Conservation (phyloP, 1,140 invertebrate species). For the Portunus trituberculatus region DNA sequence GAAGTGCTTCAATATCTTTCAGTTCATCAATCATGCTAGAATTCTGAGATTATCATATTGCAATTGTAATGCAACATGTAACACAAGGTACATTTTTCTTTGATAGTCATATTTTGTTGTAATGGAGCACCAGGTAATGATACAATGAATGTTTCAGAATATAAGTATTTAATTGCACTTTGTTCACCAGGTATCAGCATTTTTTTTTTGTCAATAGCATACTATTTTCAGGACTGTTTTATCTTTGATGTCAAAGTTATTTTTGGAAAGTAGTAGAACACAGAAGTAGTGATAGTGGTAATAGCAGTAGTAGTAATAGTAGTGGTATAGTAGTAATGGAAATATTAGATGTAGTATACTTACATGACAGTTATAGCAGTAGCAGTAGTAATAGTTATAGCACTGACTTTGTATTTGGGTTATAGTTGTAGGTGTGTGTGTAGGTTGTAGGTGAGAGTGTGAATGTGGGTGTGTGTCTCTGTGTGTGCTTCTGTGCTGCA, state of each 20-base stretch:
- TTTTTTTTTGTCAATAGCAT: too few relatives aligned
- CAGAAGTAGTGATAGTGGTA: neutral
- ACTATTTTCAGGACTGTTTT: too few relatives aligned
- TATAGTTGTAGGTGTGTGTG: neutral
- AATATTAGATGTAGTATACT: neutral
- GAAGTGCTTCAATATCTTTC: too few relatives aligned
- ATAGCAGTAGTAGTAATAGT: neutral
- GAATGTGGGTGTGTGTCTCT: neutral
- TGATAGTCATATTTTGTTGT: too few relatives aligned
- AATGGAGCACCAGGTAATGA: too few relatives aligned
- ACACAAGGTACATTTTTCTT: too few relatives aligned
- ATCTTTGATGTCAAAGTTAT: neutral
- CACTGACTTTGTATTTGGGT: neutral
- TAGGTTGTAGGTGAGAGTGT: neutral
- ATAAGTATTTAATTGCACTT: too few relatives aligned
- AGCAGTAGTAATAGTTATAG: constrained; percentile 1
- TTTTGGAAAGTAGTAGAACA: neutral
- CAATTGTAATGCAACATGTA: too few relatives aligned
- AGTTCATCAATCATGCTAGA: too few relatives aligned
- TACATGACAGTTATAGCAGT: neutral
- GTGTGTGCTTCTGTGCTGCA: neutral
- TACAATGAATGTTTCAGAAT: too few relatives aligned
- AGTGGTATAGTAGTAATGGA: neutral
- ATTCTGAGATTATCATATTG: too few relatives aligned
- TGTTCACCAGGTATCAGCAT: too few relatives aligned